These are phyloP conservation scores for Denticeps clupeoides DNA, from an alignment of 2,797 vertebrate species.

Conservation along the genomic window DNA sequence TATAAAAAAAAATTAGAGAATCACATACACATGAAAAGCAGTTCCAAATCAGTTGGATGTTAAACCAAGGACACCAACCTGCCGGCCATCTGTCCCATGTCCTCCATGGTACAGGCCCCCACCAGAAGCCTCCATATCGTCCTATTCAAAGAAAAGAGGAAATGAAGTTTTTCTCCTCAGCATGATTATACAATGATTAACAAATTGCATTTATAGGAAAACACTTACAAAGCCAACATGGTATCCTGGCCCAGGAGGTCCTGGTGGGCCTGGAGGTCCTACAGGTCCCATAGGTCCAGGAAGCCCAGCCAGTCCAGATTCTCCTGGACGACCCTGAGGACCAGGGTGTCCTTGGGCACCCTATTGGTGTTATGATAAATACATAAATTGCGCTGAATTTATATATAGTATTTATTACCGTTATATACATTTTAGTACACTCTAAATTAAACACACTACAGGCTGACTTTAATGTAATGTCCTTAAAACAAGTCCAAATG, in stretches of 20 bases:
- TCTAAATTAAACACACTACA: too few relatives aligned
- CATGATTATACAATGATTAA: neutral
- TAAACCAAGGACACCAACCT: constrained; percentile 50
- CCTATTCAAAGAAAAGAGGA: constrained; percentile 52
- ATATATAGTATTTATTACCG: too few relatives aligned
- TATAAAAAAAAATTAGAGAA: neutral
- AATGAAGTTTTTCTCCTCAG: too few relatives aligned
- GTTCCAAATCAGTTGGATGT: neutral
- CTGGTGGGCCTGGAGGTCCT: constrained; percentile 71
- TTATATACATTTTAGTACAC: too few relatives aligned
- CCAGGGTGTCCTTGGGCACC: constrained; percentile 63
- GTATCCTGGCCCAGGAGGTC: constrained; percentile 61
- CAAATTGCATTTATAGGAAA: neutral
- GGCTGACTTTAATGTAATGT: too few relatives aligned
- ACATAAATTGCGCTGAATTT: too few relatives aligned
- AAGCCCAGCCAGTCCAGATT: constrained; percentile 69
- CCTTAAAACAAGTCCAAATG: too few relatives aligned
- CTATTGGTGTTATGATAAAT: constrained; percentile 29
- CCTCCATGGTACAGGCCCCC: constrained; percentile 34
- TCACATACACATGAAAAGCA: neutral
- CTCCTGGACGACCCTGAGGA: constrained; percentile 56
- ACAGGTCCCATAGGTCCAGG: constrained; percentile 81
- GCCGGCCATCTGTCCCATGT: constrained; percentile 62
- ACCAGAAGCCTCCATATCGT: constrained; percentile 86
- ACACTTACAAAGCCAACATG: constrained; percentile 81